Percentiles rank a stretch among this genome's conserved stretches.
Conservation (phyloP, 2,888 invertebrate genomes). For the Oeneis ivallda region DNA sequence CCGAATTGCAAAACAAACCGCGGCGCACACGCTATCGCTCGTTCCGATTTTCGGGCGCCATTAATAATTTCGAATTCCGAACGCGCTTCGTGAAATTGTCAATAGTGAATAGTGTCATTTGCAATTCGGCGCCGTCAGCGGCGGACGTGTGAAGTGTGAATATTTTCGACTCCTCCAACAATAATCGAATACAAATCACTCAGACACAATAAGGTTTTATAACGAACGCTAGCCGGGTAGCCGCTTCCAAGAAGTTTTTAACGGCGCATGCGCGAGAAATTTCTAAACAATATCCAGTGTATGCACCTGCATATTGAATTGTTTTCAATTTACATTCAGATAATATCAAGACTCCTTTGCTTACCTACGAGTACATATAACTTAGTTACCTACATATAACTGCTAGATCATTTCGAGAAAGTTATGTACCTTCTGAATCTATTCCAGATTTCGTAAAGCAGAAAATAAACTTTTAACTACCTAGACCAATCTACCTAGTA, state of each 20-base stretch:
- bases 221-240: slow-evolving; percentile 45
- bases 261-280: slow-evolving; percentile 66
- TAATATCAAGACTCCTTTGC: slow-evolving; percentile 8
- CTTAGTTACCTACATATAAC: too few species aligned
- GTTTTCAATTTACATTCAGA: slow-evolving; percentile 47
- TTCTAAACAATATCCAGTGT: slow-evolving; percentile 62
- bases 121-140: slow-evolving; percentile 70
- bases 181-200: slow-evolving; percentile 70
- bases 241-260: slow-evolving; percentile 62
- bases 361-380: too few species aligned
- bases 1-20: slow-evolving; percentile 51
- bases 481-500: background rate
- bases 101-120: slow-evolving; percentile 69
- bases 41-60: slow-evolving; percentile 64
- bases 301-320: slow-evolving; percentile 67
- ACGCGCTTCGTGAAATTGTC: slow-evolving; percentile 66
- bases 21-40: slow-evolving; percentile 42
- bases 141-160: slow-evolving; percentile 66
- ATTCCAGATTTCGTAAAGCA: background rate
- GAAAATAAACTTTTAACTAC: background rate
- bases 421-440: background rate
- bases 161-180: slow-evolving; percentile 59
- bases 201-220: slow-evolving; percentile 58
- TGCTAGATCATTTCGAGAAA: background rate
- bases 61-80: slow-evolving; percentile 66